phyloP scores from a whole-genome alignment of 2,113 vertebrate species.

The Rhynchomys soricoides region DNA sequence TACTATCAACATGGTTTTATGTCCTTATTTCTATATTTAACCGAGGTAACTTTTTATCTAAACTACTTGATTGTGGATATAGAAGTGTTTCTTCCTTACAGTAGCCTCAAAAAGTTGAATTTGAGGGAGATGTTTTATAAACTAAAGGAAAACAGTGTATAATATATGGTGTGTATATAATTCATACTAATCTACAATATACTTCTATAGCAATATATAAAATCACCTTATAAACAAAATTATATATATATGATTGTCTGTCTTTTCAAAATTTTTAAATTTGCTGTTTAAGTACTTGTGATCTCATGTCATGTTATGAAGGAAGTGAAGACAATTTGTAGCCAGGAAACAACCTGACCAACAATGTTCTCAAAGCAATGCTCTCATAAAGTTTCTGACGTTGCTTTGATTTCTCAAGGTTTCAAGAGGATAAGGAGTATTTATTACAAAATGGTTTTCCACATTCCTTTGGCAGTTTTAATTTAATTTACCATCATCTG shows the following conservation, averaged over 20 bases:
- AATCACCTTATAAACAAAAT: neutral
- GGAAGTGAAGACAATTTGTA: slow-evolving; percentile 8
- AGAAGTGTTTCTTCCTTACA: neutral
- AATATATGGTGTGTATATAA: neutral
- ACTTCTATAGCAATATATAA: neutral
- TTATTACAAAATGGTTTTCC: neutral
- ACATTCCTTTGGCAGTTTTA: neutral
- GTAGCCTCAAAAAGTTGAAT: neutral
- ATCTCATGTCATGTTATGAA: neutral
- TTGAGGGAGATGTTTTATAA: neutral
- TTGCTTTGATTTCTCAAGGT: slow-evolving; percentile 7
- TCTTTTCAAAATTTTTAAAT: neutral
- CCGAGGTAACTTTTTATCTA: neutral
- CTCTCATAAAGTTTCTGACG: neutral
- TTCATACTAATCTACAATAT: neutral
- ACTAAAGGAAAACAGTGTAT: neutral
- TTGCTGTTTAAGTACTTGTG: neutral
- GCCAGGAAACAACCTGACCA: neutral
- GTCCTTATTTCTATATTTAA: neutral
- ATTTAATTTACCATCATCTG: neutral
- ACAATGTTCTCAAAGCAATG: neutral
- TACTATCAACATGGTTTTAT: neutral
- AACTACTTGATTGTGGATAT: neutral
- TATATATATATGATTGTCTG: neutral
- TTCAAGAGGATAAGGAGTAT: neutral